A percentile compares a stretch with the other conserved stretches of the same genome.
Evolutionary conservation across 2,113 vertebrate genomes (phyloP).

Genomic region (Arenaria interpres): DNA sequence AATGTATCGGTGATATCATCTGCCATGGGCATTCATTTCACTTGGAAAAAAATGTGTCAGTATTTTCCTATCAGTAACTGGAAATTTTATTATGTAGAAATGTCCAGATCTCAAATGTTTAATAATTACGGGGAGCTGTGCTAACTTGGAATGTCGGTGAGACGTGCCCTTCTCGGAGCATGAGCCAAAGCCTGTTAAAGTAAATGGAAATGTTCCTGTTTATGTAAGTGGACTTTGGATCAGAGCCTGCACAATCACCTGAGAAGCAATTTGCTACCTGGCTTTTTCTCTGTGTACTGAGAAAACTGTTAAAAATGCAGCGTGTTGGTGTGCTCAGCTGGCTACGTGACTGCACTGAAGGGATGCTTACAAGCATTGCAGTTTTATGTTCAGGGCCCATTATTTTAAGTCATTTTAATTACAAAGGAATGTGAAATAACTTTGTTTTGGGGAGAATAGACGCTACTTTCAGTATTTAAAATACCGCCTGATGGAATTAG

Average conservation of each 20-base stretch:
- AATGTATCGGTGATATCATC: neutral
- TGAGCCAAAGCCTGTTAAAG: conserved; percentile 35
- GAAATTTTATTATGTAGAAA: neutral
- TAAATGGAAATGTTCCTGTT: conserved; percentile 14
- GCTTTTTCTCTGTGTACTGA: neutral
- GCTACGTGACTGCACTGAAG: neutral
- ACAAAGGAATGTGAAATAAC: neutral
- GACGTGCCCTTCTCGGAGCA: neutral
- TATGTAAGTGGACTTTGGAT: conserved; percentile 19
- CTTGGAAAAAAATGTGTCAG: neutral
- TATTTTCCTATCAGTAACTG: neutral
- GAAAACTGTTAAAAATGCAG: neutral
- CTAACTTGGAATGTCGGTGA: neutral
- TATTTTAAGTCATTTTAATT: neutral
- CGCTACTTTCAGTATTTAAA: neutral
- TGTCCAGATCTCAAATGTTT: neutral
- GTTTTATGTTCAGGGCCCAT: neutral
- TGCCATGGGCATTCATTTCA: neutral
- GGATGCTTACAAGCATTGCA: neutral
- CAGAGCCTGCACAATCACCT: conserved; percentile 41
- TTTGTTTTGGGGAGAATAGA: neutral
- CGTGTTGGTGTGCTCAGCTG: neutral
- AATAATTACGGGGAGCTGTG: conserved; percentile 13
- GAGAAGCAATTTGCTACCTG: conserved; percentile 38
- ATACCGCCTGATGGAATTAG: neutral